phyloP scores from a whole-genome alignment of 2,888 invertebrate species.

The Eristalis tenax region DNA sequence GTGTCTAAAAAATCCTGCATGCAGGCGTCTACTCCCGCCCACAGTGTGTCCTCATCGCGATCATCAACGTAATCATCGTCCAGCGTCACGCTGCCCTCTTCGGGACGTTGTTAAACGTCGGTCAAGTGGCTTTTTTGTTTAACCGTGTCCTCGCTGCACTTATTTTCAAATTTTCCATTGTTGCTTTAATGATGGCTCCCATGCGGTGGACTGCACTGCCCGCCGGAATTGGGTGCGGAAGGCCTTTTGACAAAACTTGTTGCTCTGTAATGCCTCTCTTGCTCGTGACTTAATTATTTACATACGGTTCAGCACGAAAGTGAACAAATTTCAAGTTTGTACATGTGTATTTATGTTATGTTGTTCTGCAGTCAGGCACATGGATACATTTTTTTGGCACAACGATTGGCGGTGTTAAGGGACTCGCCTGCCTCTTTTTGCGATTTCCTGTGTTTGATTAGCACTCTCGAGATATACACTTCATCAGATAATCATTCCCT shows the following conservation, averaged over 20 bases:
- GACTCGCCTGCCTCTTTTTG: background rate
- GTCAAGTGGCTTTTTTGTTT: constrained; percentile 8
- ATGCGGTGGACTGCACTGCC: background rate
- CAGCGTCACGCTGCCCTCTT: constrained; percentile 25
- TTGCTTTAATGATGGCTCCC: background rate
- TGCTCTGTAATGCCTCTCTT: constrained; percentile 28
- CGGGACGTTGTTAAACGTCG: constrained; percentile 13
- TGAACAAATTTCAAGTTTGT: constrained; percentile 1
- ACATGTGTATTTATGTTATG: background rate
- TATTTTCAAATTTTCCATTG: constrained; percentile 33
- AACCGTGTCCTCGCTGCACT: constrained; percentile 23
- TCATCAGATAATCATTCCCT: background rate
- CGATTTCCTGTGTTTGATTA: too few relatives aligned
- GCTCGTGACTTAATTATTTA: constrained; percentile 63
- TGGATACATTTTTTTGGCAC: background rate
- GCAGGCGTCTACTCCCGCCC: background rate
- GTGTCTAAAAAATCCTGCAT: background rate
- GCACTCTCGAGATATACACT: background rate
- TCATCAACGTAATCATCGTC: constrained; percentile 4
- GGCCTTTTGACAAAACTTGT: constrained; percentile 44
- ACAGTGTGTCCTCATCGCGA: constrained; percentile 18
- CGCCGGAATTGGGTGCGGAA: constrained; percentile 1
- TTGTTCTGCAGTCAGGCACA: background rate
- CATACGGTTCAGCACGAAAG: constrained; percentile 33
- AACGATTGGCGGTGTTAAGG: background rate